These are phyloP conservation scores for Zele albiditarsus DNA, from an alignment of 2,888 invertebrate species.

Conservation along the genomic window DNA sequence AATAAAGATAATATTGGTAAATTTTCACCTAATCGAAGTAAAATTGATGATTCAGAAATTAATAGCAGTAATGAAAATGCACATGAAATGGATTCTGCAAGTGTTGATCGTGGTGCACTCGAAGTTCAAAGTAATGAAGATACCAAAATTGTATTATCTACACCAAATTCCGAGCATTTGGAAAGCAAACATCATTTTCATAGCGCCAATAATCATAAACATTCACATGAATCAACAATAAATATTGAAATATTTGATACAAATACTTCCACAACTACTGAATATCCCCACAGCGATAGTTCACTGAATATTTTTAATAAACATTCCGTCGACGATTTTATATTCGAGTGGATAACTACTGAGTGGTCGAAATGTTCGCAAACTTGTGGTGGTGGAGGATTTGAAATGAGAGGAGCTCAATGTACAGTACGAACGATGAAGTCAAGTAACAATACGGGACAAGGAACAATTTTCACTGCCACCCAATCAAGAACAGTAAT, in stretches of 20 bases:
- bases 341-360: conserved; percentile 86
- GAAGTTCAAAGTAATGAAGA: conserved; percentile 54
- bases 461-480: conserved; percentile 27
- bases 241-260: conserved; percentile 63
- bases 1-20: conserved; percentile 43
- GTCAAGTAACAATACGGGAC: conserved; percentile 67
- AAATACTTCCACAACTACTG: conserved; percentile 64
- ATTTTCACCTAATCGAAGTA: conserved; percentile 24
- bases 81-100: conserved; percentile 43
- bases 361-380: conserved; percentile 92
- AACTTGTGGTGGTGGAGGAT: conserved; percentile 85
- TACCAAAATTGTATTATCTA: conserved; percentile 29
- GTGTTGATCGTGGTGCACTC: conserved; percentile 38
- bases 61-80: conserved; percentile 45
- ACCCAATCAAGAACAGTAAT: conserved; percentile 71
- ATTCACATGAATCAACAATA: conserved; percentile 36
- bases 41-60: conserved; percentile 20
- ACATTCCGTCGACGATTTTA: conserved; percentile 69
- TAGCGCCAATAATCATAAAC: conserved; percentile 42
- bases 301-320: conserved; percentile 64
- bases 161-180: conserved; percentile 14
- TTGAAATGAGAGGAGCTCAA: conserved; percentile 80
- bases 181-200: conserved; percentile 17
- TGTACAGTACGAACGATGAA: conserved; percentile 80
- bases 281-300: conserved; percentile 64